Base-by-base conservation (phyloP, 2,888 invertebrate genomes). In the Sphaeridia pumilis region DNA sequence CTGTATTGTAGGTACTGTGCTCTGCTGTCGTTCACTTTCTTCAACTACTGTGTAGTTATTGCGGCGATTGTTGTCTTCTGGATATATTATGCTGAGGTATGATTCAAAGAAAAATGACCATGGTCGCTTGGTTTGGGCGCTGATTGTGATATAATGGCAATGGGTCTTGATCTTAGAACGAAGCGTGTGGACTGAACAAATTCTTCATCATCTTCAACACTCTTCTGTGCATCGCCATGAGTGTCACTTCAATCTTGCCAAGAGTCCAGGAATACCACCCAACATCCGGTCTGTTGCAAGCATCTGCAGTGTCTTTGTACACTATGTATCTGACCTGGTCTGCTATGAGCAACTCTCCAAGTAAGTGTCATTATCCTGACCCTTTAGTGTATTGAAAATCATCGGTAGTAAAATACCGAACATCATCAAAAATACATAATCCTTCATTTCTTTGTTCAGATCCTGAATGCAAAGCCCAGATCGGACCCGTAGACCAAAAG, bases 151-250 rank as follows among this genome's bases (percentile, higher is more conserved):
- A n/a, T n/a, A n/a, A n/a, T n/a, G n/a, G n/a, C n/a, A n/a, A n/a
- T n/a, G n/a, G n/a, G n/a, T n/a, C n/a, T n/a, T n/a, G n/a, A n/a
- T n/a, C n/a, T n/a, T 69, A 85, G 82, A 76, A 74, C 54, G 74
- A 75, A 51, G 83, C 78, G 50, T 98, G 98, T 71, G 78, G 78
- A 49, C 74, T 94, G 46, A 89, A 97, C 69, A 95, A 95, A 73
- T 94, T 95, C 76, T 92, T 97, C 74, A 90, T 99, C 65, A 90
- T 93, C 0, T 80, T 94, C 71, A 98, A 97, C 73, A 71, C 97
- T 67, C 87, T 98, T 59, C 74, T 95, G 54, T 87, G 92, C 69
- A 73, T 93, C 62, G 74, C 82, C 24, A 79, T 87, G 51, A 93
- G 93, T 66, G 76, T 80, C 21, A 68, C 94, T 21, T 93, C 97